Base-by-base conservation (phyloP, 2,113 vertebrate species). In the Sceloporus tristichus region DNA sequence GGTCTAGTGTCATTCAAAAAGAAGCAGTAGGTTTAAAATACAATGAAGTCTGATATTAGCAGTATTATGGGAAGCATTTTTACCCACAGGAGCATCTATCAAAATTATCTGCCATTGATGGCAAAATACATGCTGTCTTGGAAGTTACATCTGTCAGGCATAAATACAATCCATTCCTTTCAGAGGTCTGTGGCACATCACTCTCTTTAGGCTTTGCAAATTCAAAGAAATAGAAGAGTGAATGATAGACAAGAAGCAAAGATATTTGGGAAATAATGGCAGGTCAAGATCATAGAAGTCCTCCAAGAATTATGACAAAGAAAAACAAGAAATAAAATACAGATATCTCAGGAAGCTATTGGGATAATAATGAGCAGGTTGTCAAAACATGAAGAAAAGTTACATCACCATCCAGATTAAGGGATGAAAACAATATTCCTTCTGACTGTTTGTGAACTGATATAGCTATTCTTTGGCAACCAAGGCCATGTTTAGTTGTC, bases 111-210 rank as follows among this genome's bases (percentile, higher is more conserved):
- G 48, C 48, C 81, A 81, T 87, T 93, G 27, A 91, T 95, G 82
- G 93, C 85, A 92, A 95, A 96, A 95, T 88, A 88, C 11, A 73
- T 38, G 1, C 27, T 93, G 90, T 93, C 92, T 90, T 80, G 68
- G 66, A 88, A 90, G 65, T 65, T 74, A 16, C 11, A 65, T 73
- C 75, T 83, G 38, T 59, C 85, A 92, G 88, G 14, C 0, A 0
- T 18, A n/a, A 90, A 85, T 0, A 29, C 0, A 79, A 87, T 70
- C 38, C 59, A 2, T 74, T 92, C 90, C 8, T 91, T 93, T 91
- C 78, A 34, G 78, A 90, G 87, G 18, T 21, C 92, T 79, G 13
- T 40, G 76, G 90, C 86, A 84, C 83, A 81, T 56, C 68, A 74
- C 14, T 48, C 48, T 62, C 65, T 86, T 87, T 54, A 59, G n/a